These are phyloP conservation scores for Eidolon dupreanum DNA, from an alignment of 2,797 vertebrate genomes.

Conservation along the genomic window DNA sequence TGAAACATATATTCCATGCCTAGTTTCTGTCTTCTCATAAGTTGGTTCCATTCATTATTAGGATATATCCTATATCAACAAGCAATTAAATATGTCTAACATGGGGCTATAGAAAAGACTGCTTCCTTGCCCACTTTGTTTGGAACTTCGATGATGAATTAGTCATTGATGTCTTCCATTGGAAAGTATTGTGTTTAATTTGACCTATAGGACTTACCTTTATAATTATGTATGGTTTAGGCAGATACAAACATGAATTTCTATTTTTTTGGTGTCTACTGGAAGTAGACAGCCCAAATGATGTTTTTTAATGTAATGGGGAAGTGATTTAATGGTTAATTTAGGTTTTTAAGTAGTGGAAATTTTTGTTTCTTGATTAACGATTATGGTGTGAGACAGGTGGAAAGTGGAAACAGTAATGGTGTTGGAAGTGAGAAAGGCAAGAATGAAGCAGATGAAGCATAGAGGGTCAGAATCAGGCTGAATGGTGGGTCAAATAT, in stretches of 20 bases:
- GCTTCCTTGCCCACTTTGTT: not conserved
- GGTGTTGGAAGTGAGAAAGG: conserved; percentile 28
- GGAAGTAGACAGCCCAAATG: not conserved
- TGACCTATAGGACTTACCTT: conserved; percentile 4
- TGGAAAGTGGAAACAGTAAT: not conserved
- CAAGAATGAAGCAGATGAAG: not conserved
- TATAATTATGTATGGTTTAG: conserved; percentile 23
- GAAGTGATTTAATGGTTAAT: conserved; percentile 28
- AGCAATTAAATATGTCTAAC: not conserved
- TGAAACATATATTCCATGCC: conserved; percentile 2
- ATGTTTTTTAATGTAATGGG: conserved; percentile 37
- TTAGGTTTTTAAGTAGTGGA: conserved; percentile 10
- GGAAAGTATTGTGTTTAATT: conserved; percentile 47
- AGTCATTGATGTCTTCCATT: conserved; percentile 24
- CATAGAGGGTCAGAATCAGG: not conserved
- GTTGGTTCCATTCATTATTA: conserved; percentile 27
- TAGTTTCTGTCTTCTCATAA: conserved; percentile 39
- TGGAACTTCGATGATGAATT: not conserved
- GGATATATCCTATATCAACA: not conserved
- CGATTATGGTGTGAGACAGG: not conserved
- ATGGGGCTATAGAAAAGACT: not conserved
- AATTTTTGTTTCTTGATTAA: conserved; percentile 18
- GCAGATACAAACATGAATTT: conserved; percentile 36
- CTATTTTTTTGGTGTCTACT: not conserved
- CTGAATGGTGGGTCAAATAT: not conserved